A percentile compares a stretch with the other conserved stretches of the same genome.
Conservation (phyloP, 2,113 vertebrate genomes). For the Cygnus buccinator region DNA sequence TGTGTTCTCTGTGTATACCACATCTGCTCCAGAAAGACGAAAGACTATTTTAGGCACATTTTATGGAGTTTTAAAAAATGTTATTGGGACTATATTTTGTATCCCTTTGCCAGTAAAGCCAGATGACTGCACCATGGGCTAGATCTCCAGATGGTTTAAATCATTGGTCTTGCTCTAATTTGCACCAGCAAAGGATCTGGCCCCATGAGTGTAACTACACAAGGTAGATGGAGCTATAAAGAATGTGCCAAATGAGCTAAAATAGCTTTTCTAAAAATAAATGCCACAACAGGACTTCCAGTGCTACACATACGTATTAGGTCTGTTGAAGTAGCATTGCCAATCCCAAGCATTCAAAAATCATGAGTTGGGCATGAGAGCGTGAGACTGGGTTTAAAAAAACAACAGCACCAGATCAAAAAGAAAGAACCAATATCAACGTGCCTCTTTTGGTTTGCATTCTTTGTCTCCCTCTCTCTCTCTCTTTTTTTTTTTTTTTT, state of each 20-base stretch:
- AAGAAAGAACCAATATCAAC: conserved; percentile 11
- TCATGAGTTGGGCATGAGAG: conserved; percentile 5
- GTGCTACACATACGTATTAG: conserved; percentile 24
- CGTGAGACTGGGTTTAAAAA: background rate
- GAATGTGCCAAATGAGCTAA: conserved; percentile 52
- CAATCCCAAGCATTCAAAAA: conserved; percentile 37
- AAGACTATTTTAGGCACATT: conserved; percentile 62
- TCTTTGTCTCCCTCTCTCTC: background rate
- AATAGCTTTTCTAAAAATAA: conserved; percentile 69
- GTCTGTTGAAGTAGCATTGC: conserved; percentile 26
- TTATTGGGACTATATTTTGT: conserved; percentile 65
- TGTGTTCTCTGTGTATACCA: background rate
- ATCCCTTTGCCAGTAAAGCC: conserved; percentile 61
- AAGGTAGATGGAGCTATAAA: conserved; percentile 55
- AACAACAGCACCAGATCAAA: background rate
- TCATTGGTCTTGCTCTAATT: conserved; percentile 61
- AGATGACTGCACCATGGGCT: conserved; percentile 65
- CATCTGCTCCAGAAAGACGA: background rate
- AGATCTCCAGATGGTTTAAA: conserved; percentile 67
- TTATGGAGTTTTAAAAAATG: conserved; percentile 66
- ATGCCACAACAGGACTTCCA: conserved; percentile 47
- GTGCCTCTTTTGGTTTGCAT: background rate
- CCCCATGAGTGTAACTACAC: conserved; percentile 47
- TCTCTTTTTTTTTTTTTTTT: background rate
- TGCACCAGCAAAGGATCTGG: conserved; percentile 55